These are phyloP conservation scores for Danaus plexippus DNA, from an alignment of 1,140 invertebrate genomes.

Conservation along the genomic window DNA sequence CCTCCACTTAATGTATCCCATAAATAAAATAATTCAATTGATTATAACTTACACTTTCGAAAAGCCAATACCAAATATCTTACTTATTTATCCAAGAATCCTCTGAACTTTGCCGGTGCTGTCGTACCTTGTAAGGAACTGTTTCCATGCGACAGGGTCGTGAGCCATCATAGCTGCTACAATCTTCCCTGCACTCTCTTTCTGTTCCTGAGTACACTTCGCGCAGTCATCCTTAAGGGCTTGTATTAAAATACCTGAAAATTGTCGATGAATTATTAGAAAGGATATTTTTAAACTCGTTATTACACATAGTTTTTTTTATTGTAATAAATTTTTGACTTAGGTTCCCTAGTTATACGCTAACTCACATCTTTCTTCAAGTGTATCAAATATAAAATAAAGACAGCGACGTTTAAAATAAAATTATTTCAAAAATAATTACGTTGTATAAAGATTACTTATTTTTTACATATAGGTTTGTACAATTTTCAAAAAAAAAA, in stretches of 20 bases:
- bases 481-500: no score
- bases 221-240: constrained; percentile 53
- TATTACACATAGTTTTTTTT: no score
- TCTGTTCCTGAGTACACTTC: constrained; percentile 41
- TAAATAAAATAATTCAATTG: not conserved
- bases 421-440: no score
- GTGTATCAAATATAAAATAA: no score
- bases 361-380: no score
- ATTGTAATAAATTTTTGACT: no score
- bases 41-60: no score
- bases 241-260: constrained; percentile 47
- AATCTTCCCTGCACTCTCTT: constrained; percentile 43
- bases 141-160: constrained; percentile 55
- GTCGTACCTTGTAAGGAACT: constrained; percentile 62
- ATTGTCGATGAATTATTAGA: not conserved
- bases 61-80: constrained; percentile 5
- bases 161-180: constrained; percentile 57
- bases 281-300: no score
- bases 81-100: constrained; percentile 40
- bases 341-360: no score
- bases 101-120: constrained; percentile 38
- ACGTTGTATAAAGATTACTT: no score
- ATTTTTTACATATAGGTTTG: no score
- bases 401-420: no score
- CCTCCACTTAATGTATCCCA: not conserved